A percentile compares a stretch with the other conserved stretches of the same genome.
Conservation (phyloP, 2,113 vertebrate species). For the Oriolus oriolus region DNA sequence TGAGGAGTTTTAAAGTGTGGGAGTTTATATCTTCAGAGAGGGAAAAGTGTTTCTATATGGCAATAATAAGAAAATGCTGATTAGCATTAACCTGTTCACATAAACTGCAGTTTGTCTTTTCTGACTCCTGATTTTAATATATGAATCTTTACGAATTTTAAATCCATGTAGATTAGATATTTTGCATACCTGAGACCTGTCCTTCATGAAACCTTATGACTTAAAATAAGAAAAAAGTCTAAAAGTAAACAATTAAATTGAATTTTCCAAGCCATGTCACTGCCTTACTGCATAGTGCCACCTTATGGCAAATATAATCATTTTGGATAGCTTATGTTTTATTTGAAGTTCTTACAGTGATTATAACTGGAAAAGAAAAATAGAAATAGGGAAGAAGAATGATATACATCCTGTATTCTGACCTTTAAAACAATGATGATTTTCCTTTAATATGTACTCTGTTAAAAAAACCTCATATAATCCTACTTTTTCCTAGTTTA, state of each 20-base stretch:
- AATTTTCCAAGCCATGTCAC: not conserved
- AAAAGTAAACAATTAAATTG: not conserved
- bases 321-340: not conserved
- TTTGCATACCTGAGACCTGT: not conserved
- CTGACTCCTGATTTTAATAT: not conserved
- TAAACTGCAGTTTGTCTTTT: not conserved
- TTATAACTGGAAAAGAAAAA: not conserved
- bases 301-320: not conserved
- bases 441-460: not conserved
- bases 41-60: not conserved
- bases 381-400: not conserved
- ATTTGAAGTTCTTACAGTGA: not conserved
- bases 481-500: not conserved
- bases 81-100: not conserved
- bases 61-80: not conserved
- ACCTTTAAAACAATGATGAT: not conserved
- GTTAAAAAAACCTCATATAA: not conserved
- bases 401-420: not conserved
- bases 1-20: not conserved
- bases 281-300: not conserved
- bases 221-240: not conserved
- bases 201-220: not conserved
- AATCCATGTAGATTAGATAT: not conserved
- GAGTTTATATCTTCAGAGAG: not conserved
- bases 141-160: not conserved